Evolutionary conservation across 1,140 invertebrate genomes (phyloP), one percentile per base, ranked within the genome.

Genomic region (Lordiphosa clarofinis): DNA sequence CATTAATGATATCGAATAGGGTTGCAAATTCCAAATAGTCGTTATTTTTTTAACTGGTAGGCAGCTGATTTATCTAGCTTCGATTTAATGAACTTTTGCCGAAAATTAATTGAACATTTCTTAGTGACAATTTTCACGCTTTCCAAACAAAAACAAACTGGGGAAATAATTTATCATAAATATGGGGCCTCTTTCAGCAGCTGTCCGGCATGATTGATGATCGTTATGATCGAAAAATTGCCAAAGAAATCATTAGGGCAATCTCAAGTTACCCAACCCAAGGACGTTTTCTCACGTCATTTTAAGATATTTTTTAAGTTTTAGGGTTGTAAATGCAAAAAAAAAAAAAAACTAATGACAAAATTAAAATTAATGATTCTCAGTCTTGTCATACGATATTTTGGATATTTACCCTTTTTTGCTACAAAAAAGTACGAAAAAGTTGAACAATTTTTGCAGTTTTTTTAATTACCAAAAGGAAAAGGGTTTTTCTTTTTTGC

Each of bases 281-380:
- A 43, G 10, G 49, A 56, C 28, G 28, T 39, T 57, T 78, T 78
- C 73, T 69, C 72, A 82, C 76, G 76, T 37, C 21, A 75, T 82
- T 56, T 43, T 40, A 10, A 11, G 42, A 39, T 46, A 54, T 61
- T 52, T 39, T 40, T 56, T n/a, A 37, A 49, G 56, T 54, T 74
- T 58, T 48, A 33, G 42, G 9, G 5, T 49, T 43, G 60, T 48
- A 53, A 43, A 11, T 21, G 28, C 28, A 31, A 31, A 54, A 60
- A 19, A 3, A 19, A 84, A 69, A 60, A 24, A 24, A 24, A 84
- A 69, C 67, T 82, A 82, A 81, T 81, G 76, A 76, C 78, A 81
- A 69, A 73, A 81, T 81, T 81, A 81, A 81, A 84, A 81, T 84
- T 73, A 81, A 81, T 81, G 76, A 81, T 73, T 52, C 42, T 42